phyloP scores from a whole-genome alignment of 2,888 invertebrate species.

The Eupeodes latifasciatus region DNA sequence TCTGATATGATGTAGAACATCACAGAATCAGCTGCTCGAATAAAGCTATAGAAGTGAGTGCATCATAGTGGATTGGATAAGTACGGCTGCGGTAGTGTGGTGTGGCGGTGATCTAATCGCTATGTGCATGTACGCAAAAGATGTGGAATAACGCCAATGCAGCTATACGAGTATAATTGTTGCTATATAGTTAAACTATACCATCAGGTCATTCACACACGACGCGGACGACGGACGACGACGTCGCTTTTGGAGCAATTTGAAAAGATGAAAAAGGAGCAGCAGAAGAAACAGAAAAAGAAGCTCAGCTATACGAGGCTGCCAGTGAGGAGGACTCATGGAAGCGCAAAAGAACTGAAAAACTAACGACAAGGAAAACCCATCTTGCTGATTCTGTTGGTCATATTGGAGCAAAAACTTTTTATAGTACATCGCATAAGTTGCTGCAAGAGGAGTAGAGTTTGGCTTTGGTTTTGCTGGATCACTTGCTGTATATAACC shows the following conservation, averaged over 20 bases:
- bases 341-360: background rate
- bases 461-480: background rate
- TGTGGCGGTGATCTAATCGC: conserved; percentile 56
- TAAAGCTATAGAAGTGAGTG: conserved; percentile 38
- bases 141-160: conserved; percentile 67
- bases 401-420: conserved; percentile 25
- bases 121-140: conserved; percentile 15
- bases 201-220: conserved; percentile 72
- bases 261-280: background rate
- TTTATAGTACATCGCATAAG: background rate
- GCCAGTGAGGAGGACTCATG: background rate
- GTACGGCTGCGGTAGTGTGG: background rate
- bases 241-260: conserved; percentile 35
- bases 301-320: background rate
- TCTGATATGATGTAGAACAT: conserved; percentile 49
- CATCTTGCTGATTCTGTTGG: conserved; percentile 14
- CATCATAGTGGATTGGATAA: conserved; percentile 38
- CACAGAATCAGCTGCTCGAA: conserved; percentile 58
- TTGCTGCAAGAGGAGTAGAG: too few species aligned
- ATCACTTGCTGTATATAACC: background rate
- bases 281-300: background rate
- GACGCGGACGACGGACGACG: background rate
- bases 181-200: conserved; percentile 2
- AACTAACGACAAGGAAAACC: background rate
- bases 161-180: conserved; percentile 23